A percentile compares a stretch with the other conserved stretches of the same genome.
These are phyloP conservation scores for Hydropsyche tenuis DNA, from an alignment of 1,140 invertebrate species.

Conservation along the genomic window DNA sequence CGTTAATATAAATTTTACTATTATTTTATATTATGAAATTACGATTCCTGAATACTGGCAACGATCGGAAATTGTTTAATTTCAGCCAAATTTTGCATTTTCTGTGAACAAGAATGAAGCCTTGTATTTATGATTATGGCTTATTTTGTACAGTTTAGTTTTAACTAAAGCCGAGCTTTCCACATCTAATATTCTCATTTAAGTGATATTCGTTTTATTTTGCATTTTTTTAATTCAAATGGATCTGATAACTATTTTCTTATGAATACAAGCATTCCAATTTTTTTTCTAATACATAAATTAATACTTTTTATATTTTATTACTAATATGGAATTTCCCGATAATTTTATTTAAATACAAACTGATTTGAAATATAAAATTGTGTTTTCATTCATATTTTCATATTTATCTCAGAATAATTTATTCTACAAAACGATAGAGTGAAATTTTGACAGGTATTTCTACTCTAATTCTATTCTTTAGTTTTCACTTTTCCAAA, in stretches of 20 bases:
- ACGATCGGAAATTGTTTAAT: conserved; percentile 35
- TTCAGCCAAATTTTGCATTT: conserved; percentile 39
- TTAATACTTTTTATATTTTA: conserved; percentile 26
- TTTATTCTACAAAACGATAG: too few relatives aligned
- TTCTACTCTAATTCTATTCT: too few relatives aligned
- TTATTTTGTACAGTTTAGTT: conserved; percentile 29
- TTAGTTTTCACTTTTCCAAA: too few relatives aligned
- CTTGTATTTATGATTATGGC: conserved; percentile 7
- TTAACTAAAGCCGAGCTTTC: conserved; percentile 9
- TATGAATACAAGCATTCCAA: conserved; percentile 13
- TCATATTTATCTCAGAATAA: too few relatives aligned
- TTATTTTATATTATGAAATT: conserved; percentile 11
- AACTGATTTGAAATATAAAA: background rate
- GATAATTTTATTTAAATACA: conserved; percentile 10
- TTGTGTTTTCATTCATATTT: background rate
- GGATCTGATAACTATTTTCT: conserved; percentile 11
- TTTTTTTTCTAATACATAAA: background rate
- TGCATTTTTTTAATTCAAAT: conserved; percentile 1
- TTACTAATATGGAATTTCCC: conserved; percentile 3
- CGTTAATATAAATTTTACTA: conserved; percentile 1
- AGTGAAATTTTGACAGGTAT: too few relatives aligned
- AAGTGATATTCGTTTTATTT: conserved; percentile 21
- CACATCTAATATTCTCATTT: conserved; percentile 10
- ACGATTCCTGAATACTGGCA: conserved; percentile 30
- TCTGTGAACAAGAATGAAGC: background rate